phyloP scores from a whole-genome alignment of 2,888 invertebrate species.

The Petrolisthes cinctipes region DNA sequence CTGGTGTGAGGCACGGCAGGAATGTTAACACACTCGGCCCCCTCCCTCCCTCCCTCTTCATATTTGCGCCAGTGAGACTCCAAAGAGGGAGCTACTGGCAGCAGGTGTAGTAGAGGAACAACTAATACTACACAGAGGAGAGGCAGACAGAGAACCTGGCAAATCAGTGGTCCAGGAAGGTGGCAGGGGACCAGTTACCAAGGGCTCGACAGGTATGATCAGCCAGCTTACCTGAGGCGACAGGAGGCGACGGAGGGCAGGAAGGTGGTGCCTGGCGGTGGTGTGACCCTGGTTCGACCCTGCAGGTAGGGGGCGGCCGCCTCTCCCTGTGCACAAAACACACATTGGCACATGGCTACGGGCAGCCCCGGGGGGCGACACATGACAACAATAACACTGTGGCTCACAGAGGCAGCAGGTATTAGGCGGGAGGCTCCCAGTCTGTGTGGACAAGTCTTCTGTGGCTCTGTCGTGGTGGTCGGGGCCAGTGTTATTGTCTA shows the following conservation, averaged over 20 bases:
- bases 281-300: neutral
- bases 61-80: neutral
- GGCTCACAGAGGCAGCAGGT: constrained; percentile 58
- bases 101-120: neutral
- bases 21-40: neutral
- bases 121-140: too few species aligned
- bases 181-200: neutral
- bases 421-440: constrained; percentile 57
- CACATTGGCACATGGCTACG: constrained; percentile 61
- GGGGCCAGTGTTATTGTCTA: constrained; percentile 62
- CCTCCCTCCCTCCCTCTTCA: neutral
- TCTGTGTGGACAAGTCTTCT: constrained; percentile 59
- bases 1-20: neutral
- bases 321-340: constrained; percentile 60
- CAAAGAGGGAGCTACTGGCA: neutral
- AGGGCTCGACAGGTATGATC: neutral
- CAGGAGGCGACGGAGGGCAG: neutral
- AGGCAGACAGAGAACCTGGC: too few species aligned
- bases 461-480: constrained; percentile 54
- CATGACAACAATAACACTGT: constrained; percentile 62
- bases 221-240: constrained; percentile 22
- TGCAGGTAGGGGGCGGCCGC: constrained; percentile 8
- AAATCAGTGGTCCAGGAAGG: neutral
- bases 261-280: neutral
- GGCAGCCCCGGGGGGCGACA: constrained; percentile 33